Base-by-base conservation (phyloP, 2,113 vertebrate genomes). In the Mobula hypostoma region DNA sequence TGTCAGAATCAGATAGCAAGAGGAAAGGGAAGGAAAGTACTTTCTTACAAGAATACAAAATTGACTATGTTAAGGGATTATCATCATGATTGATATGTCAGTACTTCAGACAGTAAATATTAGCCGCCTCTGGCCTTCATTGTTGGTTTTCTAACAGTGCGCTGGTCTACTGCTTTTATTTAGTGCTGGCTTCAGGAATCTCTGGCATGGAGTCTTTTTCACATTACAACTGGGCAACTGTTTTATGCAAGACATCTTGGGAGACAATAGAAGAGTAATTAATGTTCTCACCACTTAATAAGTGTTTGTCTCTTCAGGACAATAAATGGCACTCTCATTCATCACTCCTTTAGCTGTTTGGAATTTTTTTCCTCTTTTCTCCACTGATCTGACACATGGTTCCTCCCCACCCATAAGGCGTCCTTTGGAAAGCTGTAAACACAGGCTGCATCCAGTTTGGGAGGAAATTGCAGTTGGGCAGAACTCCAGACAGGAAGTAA, bases 321-420 rank as follows among this genome's bases (percentile, higher is more conserved):
- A 56, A 70, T 76, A 48, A 74, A 76, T 7, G 72, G 91, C 36
- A 74, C 36, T 72, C 36, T 93, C 24, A 72, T 48, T 56, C 91
- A 32, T 56, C 19, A 21, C 1, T 72, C 91, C 70, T 56, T 93
- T 48, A 76, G 40, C 91, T 76, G 24, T 56, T 56, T 12, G 24
- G 68, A 36, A 1, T 48, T 93, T 74, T 74, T 74, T 76, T 74
- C 40, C 68, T 72, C 70, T 74, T n/a, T 32, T 90, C 61, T 93
- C 70, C 36, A 93, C 91, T 93, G 56, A 74, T 48, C 74, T 93
- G 40, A 74, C 70, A 93, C 68, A 74, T 93, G 68, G 72, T 93
- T 40, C 12, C 48, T 93, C 40, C 36, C 70, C 91, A 93, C 21
- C 70, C 70, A 76, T 93, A 27, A 48, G 8, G 70, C 1, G 19